A percentile compares a stretch with the other conserved stretches of the same genome.
Evolutionary conservation across 2,888 invertebrate genomes (phyloP).

Genomic region (Ephialtes manifestator): DNA sequence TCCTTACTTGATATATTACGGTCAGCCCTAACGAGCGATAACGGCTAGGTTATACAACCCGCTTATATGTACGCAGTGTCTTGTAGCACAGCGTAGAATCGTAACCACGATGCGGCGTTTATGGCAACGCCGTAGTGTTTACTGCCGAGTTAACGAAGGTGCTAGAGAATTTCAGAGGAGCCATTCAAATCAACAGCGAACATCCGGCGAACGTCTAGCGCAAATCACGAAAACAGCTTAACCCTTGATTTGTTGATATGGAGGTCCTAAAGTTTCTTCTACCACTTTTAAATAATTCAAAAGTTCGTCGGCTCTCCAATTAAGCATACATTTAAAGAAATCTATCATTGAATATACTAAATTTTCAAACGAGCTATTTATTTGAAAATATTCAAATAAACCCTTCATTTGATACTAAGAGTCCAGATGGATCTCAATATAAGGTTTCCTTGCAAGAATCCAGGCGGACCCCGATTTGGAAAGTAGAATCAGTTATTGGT

Average conservation of each 20-base stretch:
- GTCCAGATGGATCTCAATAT: no score
- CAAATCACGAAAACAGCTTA: not conserved
- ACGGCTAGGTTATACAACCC: slow-evolving; percentile 25
- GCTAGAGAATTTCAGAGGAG: not conserved
- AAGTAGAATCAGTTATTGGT: no score
- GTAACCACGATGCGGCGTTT: slow-evolving; percentile 1
- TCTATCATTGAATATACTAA: no score
- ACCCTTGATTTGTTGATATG: not conserved
- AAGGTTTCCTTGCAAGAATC: no score
- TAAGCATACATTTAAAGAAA: no score
- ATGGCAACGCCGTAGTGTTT: not conserved
- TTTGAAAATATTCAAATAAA: no score
- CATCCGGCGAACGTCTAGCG: not conserved
- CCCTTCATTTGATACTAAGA: no score
- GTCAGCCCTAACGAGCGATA: slow-evolving; percentile 33
- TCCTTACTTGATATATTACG: slow-evolving; percentile 22
- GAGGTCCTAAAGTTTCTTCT: no score
- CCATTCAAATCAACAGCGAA: not conserved
- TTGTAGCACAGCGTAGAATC: not conserved
- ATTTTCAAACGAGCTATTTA: no score
- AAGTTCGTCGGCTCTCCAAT: no score
- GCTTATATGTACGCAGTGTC: slow-evolving; percentile 11
- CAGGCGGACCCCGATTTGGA: no score
- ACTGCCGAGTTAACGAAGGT: not conserved
- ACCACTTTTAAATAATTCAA: no score